Base-by-base conservation (phyloP, 1,140 invertebrate genomes). In the Meteorus sp. region DNA sequence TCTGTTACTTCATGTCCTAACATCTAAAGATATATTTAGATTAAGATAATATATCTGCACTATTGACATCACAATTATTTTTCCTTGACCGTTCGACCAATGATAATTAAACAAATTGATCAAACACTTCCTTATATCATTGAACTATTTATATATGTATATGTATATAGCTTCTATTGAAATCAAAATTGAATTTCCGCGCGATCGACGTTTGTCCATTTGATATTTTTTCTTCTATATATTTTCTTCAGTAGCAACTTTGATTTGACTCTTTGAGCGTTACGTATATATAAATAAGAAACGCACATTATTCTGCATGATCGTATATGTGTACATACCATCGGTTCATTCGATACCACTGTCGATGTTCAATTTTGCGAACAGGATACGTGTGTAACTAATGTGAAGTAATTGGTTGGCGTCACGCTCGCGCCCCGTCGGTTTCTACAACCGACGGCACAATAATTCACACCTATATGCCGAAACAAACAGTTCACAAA, bases 51-150 rank as follows among this genome's bases (percentile, higher is more conserved):
- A 56, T 54, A 56, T 56, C 23, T 27, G 37, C 48, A 41, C 33
- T 43, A 56, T 52, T 61, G 60, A 56, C 60, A 61, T 53, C 50
- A 61, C 54, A 61, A 52, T 61, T 56, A 56, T 45, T 45, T 45
- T 22, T 19, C 20, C 20, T 19, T 45, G 7, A 39, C 9, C 20
- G 43, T 20, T 45, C 20, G 5, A 31, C 43, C 3, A 20, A 8
- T 15, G 20, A 45, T 45, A 45, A 19, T 13, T 15, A n/a, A 15
- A 4, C 8, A 4, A 8, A 39, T 15, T 39, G 8, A 39, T 29
- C 27, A 29, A 29, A 29, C 4, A 4, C 4, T 5, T 29, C 4
- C 27, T 9, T 29, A 29, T 29, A 5, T 29, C 27, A 5, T 29
- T 29, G 9, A 29, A 5, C 4, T 29, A 29, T 29, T 5, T 29